phyloP scores from a whole-genome alignment of 2,113 vertebrate genomes.

The Tympanuchus pallidicinctus region DNA sequence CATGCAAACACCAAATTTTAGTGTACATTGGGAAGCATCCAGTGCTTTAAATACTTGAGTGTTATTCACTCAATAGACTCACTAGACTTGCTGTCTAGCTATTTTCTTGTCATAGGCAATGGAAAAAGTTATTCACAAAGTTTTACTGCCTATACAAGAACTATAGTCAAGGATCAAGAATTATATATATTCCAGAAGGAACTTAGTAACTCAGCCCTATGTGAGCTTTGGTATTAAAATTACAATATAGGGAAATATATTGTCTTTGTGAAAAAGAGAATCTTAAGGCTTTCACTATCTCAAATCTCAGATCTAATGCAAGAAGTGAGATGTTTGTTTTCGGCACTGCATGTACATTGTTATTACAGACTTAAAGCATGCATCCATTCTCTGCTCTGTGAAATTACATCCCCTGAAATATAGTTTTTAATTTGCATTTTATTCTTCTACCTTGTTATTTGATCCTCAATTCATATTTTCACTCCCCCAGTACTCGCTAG shows the following conservation, averaged over 20 bases:
- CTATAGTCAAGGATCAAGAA: neutral
- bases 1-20: neutral
- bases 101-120: neutral
- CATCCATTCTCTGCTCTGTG: neutral
- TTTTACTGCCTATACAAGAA: neutral
- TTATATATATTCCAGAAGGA: neutral
- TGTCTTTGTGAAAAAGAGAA: neutral
- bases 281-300: neutral
- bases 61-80: neutral
- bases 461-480: constrained; percentile 53
- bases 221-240: neutral
- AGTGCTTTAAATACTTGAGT: neutral
- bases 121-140: neutral
- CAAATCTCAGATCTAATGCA: neutral
- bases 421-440: constrained; percentile 36
- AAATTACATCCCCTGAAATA: constrained; percentile 57
- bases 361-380: constrained; percentile 21
- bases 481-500: constrained; percentile 19
- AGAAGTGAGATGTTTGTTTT: neutral
- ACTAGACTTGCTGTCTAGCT: neutral
- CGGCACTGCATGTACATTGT: neutral
- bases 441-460: constrained; percentile 31
- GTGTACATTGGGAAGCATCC: neutral
- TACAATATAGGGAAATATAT: neutral
- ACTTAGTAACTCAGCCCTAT: neutral